These are phyloP conservation scores for Pantherophis vulpinus DNA, from an alignment of 2,797 vertebrate genomes.

Conservation along the genomic window DNA sequence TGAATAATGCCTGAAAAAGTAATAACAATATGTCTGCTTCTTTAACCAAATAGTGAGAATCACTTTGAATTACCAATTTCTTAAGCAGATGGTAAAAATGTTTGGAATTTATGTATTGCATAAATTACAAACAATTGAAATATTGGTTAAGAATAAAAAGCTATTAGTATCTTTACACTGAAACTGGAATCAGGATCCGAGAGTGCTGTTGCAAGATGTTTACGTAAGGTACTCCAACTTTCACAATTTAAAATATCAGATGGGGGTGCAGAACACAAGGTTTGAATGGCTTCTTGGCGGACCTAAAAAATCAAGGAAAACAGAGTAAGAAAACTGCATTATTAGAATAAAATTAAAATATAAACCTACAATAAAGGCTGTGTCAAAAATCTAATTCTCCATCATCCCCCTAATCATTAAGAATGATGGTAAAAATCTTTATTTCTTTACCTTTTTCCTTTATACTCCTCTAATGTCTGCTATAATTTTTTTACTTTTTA, in stretches of 20 bases:
- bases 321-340: background rate
- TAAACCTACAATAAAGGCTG: background rate
- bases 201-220: constrained; percentile 80
- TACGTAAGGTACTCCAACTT: constrained; percentile 83
- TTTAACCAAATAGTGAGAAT: background rate
- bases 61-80: background rate
- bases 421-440: background rate
- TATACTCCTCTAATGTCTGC: too few relatives aligned
- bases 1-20: background rate
- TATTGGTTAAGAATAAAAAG: background rate
- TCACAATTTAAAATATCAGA: constrained; percentile 92
- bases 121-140: background rate
- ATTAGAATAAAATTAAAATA: background rate
- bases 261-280: constrained; percentile 82
- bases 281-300: constrained; percentile 85
- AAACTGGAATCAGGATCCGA: constrained; percentile 82
- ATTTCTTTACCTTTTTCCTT: background rate
- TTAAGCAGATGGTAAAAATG: background rate
- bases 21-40: background rate
- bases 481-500: background rate
- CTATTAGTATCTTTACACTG: constrained; percentile 75
- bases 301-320: constrained; percentile 70
- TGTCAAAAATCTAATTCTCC: background rate
- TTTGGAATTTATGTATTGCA: background rate
- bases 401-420: background rate